phyloP scores from a whole-genome alignment of 2,113 vertebrate species.

The Notechis scutatus region DNA sequence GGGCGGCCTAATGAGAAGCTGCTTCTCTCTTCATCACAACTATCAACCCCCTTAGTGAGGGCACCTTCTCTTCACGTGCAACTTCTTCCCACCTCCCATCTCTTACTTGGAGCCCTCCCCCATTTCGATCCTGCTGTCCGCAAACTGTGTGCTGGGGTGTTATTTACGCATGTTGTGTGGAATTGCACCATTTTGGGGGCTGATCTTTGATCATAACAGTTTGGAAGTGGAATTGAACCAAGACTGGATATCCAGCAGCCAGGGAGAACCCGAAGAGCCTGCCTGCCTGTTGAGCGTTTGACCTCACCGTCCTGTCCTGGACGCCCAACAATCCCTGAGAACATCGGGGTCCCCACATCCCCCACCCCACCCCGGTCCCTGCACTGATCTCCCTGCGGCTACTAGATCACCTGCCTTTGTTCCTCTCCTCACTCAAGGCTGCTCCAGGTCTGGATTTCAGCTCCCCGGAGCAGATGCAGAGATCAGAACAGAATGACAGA shows the following conservation, averaged over 20 bases:
- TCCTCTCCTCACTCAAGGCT: not conserved
- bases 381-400: not conserved
- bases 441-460: no score
- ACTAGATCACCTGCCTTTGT: not conserved
- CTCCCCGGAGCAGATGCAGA: not conserved
- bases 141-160: not conserved
- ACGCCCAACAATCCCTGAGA: not conserved
- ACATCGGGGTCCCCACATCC: not conserved
- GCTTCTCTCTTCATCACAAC: not conserved
- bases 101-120: not conserved
- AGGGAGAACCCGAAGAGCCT: no score
- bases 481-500: no score
- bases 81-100: not conserved
- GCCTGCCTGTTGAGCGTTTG: not conserved
- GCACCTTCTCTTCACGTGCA: not conserved
- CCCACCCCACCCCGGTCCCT: no score
- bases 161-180: not conserved
- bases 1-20: not conserved
- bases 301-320: not conserved
- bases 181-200: no score
- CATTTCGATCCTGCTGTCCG: not conserved
- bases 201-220: no score
- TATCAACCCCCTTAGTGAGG: not conserved
- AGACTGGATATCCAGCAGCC: no score
- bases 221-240: no score